These are phyloP conservation scores for Harlomillsia oculata DNA, from an alignment of 1,140 invertebrate genomes.

Conservation along the genomic window DNA sequence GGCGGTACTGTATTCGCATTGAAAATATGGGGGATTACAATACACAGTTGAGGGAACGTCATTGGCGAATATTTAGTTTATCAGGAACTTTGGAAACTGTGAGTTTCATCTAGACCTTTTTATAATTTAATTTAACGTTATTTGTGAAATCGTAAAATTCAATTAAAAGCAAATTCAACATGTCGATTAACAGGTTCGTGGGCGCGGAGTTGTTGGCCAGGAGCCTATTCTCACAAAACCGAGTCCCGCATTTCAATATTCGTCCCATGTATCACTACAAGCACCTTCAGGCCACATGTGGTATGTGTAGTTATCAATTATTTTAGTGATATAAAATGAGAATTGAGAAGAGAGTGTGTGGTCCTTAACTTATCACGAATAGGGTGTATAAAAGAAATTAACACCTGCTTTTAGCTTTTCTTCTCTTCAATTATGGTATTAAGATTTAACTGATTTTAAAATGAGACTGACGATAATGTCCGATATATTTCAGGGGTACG, in stretches of 20 bases:
- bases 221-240: conserved; percentile 80
- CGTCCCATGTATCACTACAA: conserved; percentile 89
- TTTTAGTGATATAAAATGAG: neutral
- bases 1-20: conserved; percentile 89
- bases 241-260: conserved; percentile 92
- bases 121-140: neutral
- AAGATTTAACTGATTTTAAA: too few species aligned
- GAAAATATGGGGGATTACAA: conserved; percentile 84
- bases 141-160: neutral
- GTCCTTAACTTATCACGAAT: too few species aligned
- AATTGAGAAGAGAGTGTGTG: too few species aligned
- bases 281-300: conserved; percentile 98
- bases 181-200: conserved; percentile 49
- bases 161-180: neutral
- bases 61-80: conserved; percentile 93
- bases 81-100: conserved; percentile 88
- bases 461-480: too few species aligned
- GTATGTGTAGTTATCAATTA: conserved; percentile 39
- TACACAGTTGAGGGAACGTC: conserved; percentile 84
- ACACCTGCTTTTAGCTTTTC: too few species aligned
- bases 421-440: too few species aligned
- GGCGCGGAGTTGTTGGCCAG: conserved; percentile 87
- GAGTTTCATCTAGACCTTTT: too few species aligned
- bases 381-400: too few species aligned
- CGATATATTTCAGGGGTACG: conserved; percentile 66